A percentile compares a stretch with the other conserved stretches of the same genome.
Conservation (phyloP, 2,888 invertebrate species). For the Ophioninae sp. region DNA sequence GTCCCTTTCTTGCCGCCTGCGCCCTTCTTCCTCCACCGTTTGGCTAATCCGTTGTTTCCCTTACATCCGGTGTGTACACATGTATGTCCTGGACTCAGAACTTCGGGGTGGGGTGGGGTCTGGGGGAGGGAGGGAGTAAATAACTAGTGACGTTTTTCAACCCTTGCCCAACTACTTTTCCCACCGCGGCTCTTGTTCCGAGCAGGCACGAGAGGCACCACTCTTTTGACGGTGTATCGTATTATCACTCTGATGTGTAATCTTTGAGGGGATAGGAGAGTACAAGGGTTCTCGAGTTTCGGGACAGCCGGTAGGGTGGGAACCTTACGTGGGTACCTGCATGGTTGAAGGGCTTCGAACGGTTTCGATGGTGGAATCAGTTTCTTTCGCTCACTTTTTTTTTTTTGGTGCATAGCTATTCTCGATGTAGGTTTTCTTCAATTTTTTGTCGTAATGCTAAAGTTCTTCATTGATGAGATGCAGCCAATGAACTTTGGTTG, state of each 20-base stretch:
- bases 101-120: background rate
- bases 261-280: background rate
- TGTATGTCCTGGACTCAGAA: background rate
- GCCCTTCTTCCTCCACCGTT: background rate
- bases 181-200: background rate
- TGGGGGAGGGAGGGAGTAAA: background rate
- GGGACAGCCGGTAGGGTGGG: background rate
- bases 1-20: background rate
- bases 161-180: background rate
- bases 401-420: too few species aligned
- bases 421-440: too few species aligned
- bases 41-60: background rate
- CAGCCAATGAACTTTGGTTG: too few species aligned
- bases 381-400: background rate
- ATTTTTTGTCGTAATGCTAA: too few species aligned
- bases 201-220: background rate
- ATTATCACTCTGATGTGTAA: slow-evolving; percentile 2
- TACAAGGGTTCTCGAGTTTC: slow-evolving; percentile 23
- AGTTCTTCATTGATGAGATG: too few species aligned
- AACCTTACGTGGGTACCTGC: background rate
- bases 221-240: background rate
- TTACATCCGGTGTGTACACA: slow-evolving; percentile 27
- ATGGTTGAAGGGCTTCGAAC: background rate
- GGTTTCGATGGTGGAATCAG: background rate
- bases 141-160: slow-evolving; percentile 20